Evolutionary conservation across 2,113 vertebrate species (phyloP).

Genomic region (Proterorhinus semilunaris): DNA sequence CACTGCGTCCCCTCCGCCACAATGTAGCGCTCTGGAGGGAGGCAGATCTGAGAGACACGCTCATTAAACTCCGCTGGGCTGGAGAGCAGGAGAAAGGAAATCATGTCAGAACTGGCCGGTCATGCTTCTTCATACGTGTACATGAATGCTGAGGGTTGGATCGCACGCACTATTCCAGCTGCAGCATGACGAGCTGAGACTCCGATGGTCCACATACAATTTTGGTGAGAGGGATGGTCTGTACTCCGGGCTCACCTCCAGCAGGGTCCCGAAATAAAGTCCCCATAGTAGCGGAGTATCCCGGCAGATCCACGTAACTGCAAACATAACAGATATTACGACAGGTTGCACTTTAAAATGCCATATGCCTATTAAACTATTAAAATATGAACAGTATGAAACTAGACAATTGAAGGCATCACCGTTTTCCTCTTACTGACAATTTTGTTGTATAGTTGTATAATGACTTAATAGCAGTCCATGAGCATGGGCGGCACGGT

Average conservation of each 20-base stretch:
- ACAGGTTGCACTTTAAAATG: background rate
- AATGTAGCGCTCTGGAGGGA: slow-evolving; percentile 87
- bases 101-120: slow-evolving; percentile 12
- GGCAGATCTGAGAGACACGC: slow-evolving; percentile 90
- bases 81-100: slow-evolving; percentile 10
- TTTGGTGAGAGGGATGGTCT: slow-evolving; percentile 81
- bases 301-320: slow-evolving; percentile 83
- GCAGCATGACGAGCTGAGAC: slow-evolving; percentile 92
- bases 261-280: slow-evolving; percentile 84
- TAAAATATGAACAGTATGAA: too few relatives aligned
- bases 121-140: slow-evolving; percentile 2
- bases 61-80: slow-evolving; percentile 84
- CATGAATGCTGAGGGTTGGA: background rate
- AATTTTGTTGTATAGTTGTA: too few relatives aligned
- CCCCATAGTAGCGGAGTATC: slow-evolving; percentile 89
- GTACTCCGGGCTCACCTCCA: slow-evolving; percentile 79
- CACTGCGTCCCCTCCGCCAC: slow-evolving; percentile 83
- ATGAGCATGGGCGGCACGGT: too few relatives aligned
- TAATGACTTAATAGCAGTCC: too few relatives aligned
- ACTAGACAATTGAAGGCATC: too few relatives aligned
- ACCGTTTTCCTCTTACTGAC: too few relatives aligned
- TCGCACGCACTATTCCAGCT: slow-evolving; percentile 80
- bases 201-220: slow-evolving; percentile 88
- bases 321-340: slow-evolving; percentile 1
- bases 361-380: too few relatives aligned